These are phyloP conservation scores for Tamias sibiricus DNA, from an alignment of 2,113 vertebrate species.

Conservation along the genomic window DNA sequence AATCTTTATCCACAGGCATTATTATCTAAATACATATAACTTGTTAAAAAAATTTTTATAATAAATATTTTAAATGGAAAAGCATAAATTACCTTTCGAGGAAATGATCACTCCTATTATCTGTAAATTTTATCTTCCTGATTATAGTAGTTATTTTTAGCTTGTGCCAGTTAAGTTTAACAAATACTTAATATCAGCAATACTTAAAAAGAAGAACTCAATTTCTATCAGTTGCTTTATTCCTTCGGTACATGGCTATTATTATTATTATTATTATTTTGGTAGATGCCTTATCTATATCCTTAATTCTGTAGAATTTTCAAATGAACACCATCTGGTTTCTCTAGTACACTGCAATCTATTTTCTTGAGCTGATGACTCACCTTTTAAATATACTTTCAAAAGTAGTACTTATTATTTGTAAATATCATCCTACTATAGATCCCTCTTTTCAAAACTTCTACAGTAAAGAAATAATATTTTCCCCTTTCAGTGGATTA, in stretches of 20 bases:
- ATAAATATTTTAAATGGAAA: constrained; percentile 35
- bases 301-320: constrained; percentile 79
- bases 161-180: constrained; percentile 61
- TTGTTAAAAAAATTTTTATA: neutral
- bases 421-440: constrained; percentile 57
- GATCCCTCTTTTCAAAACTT: neutral
- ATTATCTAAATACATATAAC: constrained; percentile 8
- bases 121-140: constrained; percentile 11
- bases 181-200: constrained; percentile 73
- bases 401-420: constrained; percentile 62
- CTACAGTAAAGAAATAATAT: constrained; percentile 55
- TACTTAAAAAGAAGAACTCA: constrained; percentile 78
- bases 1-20: constrained; percentile 4
- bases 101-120: constrained; percentile 60
- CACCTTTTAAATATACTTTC: constrained; percentile 79
- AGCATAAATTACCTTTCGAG: constrained; percentile 44
- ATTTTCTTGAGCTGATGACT: constrained; percentile 79
- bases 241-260: constrained; percentile 75
- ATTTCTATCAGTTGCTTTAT: constrained; percentile 73
- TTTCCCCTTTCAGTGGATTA: neutral
- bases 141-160: constrained; percentile 68
- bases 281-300: constrained; percentile 78
- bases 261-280: too few species aligned
- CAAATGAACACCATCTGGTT: constrained; percentile 80
- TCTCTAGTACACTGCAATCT: constrained; percentile 78